Evolutionary conservation across 2,888 invertebrate genomes (phyloP).

Genomic region (Mimas tiliae): DNA sequence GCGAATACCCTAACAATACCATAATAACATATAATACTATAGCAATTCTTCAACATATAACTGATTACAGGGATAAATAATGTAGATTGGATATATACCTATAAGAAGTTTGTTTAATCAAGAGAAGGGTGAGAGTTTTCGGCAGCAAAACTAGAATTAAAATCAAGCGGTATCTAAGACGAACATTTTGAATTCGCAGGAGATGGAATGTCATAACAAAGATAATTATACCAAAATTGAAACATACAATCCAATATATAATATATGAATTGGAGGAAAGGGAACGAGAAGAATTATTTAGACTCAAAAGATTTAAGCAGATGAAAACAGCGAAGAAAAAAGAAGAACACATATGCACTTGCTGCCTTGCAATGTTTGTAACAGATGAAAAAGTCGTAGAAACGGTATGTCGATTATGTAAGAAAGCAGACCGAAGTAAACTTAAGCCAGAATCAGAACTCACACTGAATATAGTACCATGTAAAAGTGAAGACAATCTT

Average conservation of each 20-base stretch:
- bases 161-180: slow-evolving; percentile 10
- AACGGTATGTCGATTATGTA: slow-evolving; percentile 31
- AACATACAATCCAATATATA: slow-evolving; percentile 45
- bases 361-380: slow-evolving; percentile 24
- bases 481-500: slow-evolving; percentile 15
- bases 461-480: slow-evolving; percentile 29
- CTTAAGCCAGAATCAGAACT: slow-evolving; percentile 13
- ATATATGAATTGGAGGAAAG: slow-evolving; percentile 48
- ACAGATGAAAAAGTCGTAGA: slow-evolving; percentile 5
- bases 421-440: slow-evolving; percentile 24
- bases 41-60: too few relatives aligned
- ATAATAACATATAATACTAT: too few relatives aligned
- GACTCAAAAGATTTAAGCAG: slow-evolving; percentile 53
- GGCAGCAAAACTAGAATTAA: slow-evolving; percentile 33
- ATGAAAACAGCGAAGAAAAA: slow-evolving; percentile 34
- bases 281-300: slow-evolving; percentile 52
- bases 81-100: too few relatives aligned
- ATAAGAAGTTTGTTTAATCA: too few relatives aligned
- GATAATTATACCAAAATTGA: slow-evolving; percentile 48
- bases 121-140: slow-evolving; percentile 35
- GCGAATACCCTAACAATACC: too few relatives aligned
- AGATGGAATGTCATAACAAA: slow-evolving; percentile 51
- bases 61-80: too few relatives aligned
- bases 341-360: slow-evolving; percentile 26
- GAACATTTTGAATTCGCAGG: slow-evolving; percentile 46